Conservation (phyloP, 1,140 invertebrate species). For the Stenopsyche tienmushanensis region DNA sequence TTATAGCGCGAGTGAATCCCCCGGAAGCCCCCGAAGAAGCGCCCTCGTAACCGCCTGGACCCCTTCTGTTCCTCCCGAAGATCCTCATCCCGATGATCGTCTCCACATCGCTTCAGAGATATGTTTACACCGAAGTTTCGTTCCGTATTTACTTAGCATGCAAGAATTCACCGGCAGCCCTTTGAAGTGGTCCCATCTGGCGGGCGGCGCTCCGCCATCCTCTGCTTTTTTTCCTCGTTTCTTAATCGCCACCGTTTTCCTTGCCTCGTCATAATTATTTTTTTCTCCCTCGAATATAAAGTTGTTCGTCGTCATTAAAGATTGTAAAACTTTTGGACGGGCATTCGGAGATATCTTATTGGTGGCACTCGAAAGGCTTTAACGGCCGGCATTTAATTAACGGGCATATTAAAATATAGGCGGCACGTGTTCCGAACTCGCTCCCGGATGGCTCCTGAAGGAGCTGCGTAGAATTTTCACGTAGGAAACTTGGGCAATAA, state of each 20-base stretch:
- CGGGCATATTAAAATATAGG: constrained; percentile 1
- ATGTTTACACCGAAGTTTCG: constrained; percentile 18
- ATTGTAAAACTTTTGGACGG: constrained; percentile 34
- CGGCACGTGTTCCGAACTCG: neutral
- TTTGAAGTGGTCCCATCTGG: constrained; percentile 40
- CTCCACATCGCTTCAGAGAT: neutral
- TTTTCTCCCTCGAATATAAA: constrained; percentile 21
- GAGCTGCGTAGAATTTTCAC: neutral
- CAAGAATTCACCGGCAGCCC: too few relatives aligned
- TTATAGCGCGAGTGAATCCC: too few relatives aligned
- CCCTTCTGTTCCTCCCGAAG: constrained; percentile 1
- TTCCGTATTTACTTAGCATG: too few relatives aligned
- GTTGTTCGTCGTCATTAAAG: constrained; percentile 33
- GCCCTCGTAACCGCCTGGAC: neutral
- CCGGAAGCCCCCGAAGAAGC: neutral
- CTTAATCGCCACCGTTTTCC: constrained; percentile 33
- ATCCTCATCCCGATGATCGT: neutral
- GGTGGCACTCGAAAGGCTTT: constrained; percentile 28
- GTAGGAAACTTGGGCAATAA: neutral
- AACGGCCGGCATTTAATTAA: constrained; percentile 31
- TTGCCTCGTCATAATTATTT: constrained; percentile 19
- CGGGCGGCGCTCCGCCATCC: constrained; percentile 21
- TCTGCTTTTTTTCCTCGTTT: constrained; percentile 16
- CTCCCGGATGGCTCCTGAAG: neutral
- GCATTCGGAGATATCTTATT: constrained; percentile 18